A percentile compares a stretch with the other conserved stretches of the same genome.
These are phyloP conservation scores for Melangyna quadrimaculata DNA, from an alignment of 2,888 invertebrate species.

Conservation along the genomic window DNA sequence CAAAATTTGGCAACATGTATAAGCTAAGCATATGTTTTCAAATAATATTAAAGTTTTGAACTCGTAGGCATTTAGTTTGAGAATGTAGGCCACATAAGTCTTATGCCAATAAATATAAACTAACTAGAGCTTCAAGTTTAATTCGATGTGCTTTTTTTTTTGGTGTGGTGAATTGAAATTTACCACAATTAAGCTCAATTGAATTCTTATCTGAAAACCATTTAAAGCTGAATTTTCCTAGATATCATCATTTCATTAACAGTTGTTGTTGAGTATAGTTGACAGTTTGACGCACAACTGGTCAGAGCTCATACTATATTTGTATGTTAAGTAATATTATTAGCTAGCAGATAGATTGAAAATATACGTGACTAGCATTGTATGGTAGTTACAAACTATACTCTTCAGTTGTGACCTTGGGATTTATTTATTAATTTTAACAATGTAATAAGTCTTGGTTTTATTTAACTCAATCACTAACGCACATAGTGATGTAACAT, in stretches of 20 bases:
- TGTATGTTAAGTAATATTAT: background rate
- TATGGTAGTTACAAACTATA: background rate
- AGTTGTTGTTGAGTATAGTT: background rate
- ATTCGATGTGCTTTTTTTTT: conserved; percentile 13
- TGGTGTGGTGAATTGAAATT: conserved; percentile 13
- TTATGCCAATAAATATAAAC: background rate
- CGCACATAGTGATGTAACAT: background rate
- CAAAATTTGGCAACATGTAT: conserved; percentile 50
- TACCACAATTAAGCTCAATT: background rate
- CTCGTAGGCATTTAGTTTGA: conserved; percentile 36
- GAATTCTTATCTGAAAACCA: background rate
- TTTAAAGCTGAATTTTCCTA: conserved; percentile 9
- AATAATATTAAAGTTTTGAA: conserved; percentile 14
- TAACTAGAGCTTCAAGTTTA: conserved; percentile 39
- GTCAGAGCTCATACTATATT: background rate
- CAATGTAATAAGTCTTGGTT: background rate
- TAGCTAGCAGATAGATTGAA: conserved; percentile 20
- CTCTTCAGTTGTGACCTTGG: conserved; percentile 52
- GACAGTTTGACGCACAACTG: background rate
- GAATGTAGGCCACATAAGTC: conserved; percentile 18
- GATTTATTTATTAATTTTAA: background rate
- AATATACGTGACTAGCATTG: conserved; percentile 31
- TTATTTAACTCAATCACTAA: background rate
- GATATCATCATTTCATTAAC: background rate
- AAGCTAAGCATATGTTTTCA: background rate